A percentile compares a stretch with the other conserved stretches of the same genome.
Evolutionary conservation across 2,888 invertebrate species (phyloP).

Genomic region (Drosophila prostipennis): DNA sequence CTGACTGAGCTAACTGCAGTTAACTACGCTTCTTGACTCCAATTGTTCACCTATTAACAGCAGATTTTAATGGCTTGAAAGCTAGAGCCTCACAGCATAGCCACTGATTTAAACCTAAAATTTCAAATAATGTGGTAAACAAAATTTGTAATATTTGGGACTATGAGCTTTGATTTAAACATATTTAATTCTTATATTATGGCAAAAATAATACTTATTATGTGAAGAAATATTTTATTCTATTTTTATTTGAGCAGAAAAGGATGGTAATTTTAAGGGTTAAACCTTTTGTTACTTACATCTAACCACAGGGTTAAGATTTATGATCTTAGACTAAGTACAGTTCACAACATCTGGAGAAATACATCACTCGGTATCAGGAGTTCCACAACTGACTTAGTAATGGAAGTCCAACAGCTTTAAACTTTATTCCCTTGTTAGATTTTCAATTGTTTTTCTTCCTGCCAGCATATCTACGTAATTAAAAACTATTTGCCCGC

Average conservation of each 20-base stretch:
- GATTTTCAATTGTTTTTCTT: slow-evolving; percentile 30
- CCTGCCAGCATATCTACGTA: slow-evolving; percentile 42
- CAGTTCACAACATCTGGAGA: background rate
- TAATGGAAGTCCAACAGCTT: background rate
- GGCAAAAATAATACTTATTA: too few relatives aligned
- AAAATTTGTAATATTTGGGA: too few relatives aligned
- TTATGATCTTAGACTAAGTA: background rate
- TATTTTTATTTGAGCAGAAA: too few relatives aligned
- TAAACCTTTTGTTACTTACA: too few relatives aligned
- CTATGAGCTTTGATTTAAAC: too few relatives aligned
- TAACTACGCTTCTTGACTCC: background rate
- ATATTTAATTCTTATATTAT: too few relatives aligned
- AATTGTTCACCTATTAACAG: background rate
- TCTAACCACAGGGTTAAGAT: background rate
- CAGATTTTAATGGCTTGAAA: background rate
- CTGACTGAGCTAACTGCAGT: background rate
- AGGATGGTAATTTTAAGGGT: too few relatives aligned
- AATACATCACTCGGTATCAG: slow-evolving; percentile 3
- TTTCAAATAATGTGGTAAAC: background rate
- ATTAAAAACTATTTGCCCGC: slow-evolving; percentile 65
- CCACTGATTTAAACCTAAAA: background rate
- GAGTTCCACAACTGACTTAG: background rate
- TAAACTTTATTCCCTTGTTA: slow-evolving; percentile 23
- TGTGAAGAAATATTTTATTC: too few relatives aligned
- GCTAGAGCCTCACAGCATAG: background rate